phyloP scores from a whole-genome alignment of 2,797 vertebrate species.

The Chiroxiphia lanceolata region DNA sequence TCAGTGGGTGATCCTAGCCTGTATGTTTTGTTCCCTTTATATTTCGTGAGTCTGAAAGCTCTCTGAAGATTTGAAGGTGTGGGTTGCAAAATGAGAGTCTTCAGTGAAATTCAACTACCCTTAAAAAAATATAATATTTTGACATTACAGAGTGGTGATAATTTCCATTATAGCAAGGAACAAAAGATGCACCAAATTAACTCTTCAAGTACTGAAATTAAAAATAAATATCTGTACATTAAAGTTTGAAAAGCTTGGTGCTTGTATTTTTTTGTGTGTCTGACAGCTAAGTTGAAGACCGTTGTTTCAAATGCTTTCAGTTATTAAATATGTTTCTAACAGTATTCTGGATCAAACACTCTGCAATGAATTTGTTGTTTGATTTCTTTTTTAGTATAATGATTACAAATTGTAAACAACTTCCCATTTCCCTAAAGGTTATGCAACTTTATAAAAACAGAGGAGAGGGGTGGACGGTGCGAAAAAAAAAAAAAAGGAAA shows the following conservation, averaged over 20 bases:
- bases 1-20: not conserved
- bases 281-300: constrained; percentile 26
- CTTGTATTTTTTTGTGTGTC: not conserved
- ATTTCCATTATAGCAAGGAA: not conserved
- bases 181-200: not conserved
- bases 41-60: not conserved
- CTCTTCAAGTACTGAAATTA: not conserved
- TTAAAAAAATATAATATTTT: not conserved
- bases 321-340: constrained; percentile 75
- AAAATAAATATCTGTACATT: not conserved
- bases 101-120: not conserved
- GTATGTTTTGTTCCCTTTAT: not conserved
- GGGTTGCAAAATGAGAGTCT: not conserved
- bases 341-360: constrained; percentile 72
- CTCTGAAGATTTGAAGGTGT: not conserved
- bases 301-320: constrained; percentile 61
- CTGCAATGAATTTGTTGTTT: constrained; percentile 65
- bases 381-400: constrained; percentile 64
- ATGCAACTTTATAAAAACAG: constrained; percentile 67
- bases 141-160: not conserved
- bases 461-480: not conserved
- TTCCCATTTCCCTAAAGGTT: constrained; percentile 71
- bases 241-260: not conserved
- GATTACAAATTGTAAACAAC: constrained; percentile 75
- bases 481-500: not conserved